Base-by-base conservation (phyloP, 2,888 invertebrate species). In the Platypus cylindrus region DNA sequence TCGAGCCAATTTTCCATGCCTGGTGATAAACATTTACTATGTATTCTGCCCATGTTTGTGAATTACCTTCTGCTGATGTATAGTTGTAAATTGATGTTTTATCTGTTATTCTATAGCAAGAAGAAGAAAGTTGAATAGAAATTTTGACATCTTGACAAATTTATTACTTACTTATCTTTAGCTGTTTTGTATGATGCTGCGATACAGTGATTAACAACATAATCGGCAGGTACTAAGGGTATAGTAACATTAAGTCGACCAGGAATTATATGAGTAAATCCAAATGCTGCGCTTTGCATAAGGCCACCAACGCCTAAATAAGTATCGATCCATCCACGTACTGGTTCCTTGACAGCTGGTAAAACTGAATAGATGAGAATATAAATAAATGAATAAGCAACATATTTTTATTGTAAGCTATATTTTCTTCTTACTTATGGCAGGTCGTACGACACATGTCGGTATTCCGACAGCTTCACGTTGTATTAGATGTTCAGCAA, bases 321-420 rank as follows among this genome's bases (percentile, higher is more conserved):
- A 45, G 78, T 82, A 59, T 82, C 81, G 3, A 78, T 73, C 81
- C 81, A 83, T 2, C 78, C 78, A 32, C 71, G 56, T 0, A 72
- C 56, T 0, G 74, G 74, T 32, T 74, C 73, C 23, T 58, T 64
- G 1, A 62, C 62, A 5, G 72, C 67, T 0, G 65, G 66, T 2
- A 70, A 65, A 0, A 72, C 71, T 71, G 58, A n/a, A n/a, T n/a
- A n/a, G n/a, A n/a, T n/a, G n/a, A n/a, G n/a, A n/a, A n/a, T n/a
- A n/a, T n/a, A n/a, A n/a, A n/a, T n/a, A n/a, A n/a, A n/a, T n/a
- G n/a, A n/a, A 25, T 11, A 11, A n/a, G n/a, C n/a, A 7, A 28
- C 12, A 28, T 14, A 28, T 5, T 15, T 14, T 5, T n/a, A n/a
- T 3, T 14, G 11, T 7, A 7, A 13, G 8, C 5, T 29, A 11